A percentile compares a stretch with the other conserved stretches of the same genome.
Evolutionary conservation across 2,797 vertebrate genomes (phyloP).

Genomic region (Tapera naevia): DNA sequence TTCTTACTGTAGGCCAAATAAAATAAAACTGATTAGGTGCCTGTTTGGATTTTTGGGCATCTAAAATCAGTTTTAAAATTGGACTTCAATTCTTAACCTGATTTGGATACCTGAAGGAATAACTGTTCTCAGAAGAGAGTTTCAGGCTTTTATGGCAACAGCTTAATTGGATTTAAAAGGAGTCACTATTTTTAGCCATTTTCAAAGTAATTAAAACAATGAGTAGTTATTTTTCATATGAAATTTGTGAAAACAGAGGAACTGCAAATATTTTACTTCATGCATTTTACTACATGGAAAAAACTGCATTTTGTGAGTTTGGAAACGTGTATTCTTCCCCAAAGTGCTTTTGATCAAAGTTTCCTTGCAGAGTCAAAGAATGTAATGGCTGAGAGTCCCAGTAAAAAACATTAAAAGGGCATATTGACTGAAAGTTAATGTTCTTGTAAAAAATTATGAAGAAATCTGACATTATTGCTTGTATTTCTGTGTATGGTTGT

Average conservation of each 20-base stretch:
- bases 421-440: background rate
- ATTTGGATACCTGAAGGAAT: background rate
- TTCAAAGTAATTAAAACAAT: background rate
- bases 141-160: background rate
- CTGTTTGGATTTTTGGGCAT: background rate
- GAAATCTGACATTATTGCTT: background rate
- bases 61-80: background rate
- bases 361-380: background rate
- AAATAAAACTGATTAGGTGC: background rate
- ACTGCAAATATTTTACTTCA: background rate
- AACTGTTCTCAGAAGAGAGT: background rate
- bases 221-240: background rate
- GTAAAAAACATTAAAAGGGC: background rate
- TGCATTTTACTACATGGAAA: background rate
- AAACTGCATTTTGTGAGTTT: background rate
- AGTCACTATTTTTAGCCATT: background rate
- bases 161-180: background rate
- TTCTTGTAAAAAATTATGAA: background rate
- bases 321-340: background rate
- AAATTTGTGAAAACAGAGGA: background rate
- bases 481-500: background rate
- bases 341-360: background rate
- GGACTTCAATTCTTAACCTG: background rate
- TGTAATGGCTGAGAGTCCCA: background rate
- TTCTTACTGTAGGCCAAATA: background rate